Evolutionary conservation across 2,888 invertebrate genomes (phyloP).

Genomic region (Chrysodeixis includens): DNA sequence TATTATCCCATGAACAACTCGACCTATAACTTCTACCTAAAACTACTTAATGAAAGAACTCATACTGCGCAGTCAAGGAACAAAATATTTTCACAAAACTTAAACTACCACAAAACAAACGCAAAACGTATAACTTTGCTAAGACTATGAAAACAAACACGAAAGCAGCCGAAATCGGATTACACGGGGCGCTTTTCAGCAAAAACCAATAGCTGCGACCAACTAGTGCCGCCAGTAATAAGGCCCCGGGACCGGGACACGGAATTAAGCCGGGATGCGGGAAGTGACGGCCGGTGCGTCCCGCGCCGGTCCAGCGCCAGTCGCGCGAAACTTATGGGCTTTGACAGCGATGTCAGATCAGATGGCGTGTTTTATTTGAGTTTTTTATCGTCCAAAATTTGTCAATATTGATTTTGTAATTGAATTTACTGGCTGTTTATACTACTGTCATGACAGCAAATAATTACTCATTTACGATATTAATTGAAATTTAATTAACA

Average conservation of each 20-base stretch:
- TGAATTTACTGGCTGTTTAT: background rate
- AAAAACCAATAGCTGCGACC: constrained; percentile 61
- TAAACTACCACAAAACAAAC: constrained; percentile 57
- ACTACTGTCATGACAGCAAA: background rate
- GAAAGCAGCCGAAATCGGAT: constrained; percentile 67
- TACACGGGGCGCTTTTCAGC: constrained; percentile 65
- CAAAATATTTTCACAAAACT: constrained; percentile 56
- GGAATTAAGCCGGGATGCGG: constrained; percentile 46
- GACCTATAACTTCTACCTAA: constrained; percentile 5
- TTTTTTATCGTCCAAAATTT: background rate
- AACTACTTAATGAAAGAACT: constrained; percentile 6
- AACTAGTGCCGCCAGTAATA: constrained; percentile 50
- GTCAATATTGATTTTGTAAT: background rate
- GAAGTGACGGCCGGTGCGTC: constrained; percentile 22
- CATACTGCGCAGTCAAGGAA: constrained; percentile 9
- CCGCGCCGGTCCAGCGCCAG: too few relatives aligned
- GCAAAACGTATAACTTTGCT: constrained; percentile 63
- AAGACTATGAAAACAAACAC: constrained; percentile 68
- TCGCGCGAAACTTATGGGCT: constrained; percentile 23
- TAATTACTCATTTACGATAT: background rate
- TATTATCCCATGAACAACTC: background rate
- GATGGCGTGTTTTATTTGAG: background rate
- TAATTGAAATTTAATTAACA: background rate
- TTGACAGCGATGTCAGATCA: constrained; percentile 15
- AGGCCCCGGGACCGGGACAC: constrained; percentile 48